Evolutionary conservation across 2,113 vertebrate genomes (phyloP).

Genomic region (Gnathonemus longibarbis): DNA sequence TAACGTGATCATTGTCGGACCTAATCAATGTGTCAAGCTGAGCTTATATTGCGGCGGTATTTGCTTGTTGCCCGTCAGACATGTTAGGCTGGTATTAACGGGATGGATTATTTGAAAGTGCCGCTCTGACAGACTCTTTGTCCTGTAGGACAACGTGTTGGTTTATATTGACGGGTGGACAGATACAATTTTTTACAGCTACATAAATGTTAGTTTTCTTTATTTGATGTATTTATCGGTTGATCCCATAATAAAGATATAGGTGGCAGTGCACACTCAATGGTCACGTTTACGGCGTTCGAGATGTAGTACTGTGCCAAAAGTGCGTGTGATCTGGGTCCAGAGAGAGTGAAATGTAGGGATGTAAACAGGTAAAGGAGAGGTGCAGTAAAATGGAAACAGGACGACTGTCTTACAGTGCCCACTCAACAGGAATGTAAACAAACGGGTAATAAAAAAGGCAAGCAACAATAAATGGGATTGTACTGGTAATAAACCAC

Average conservation of each 20-base stretch:
- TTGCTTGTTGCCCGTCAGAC: background rate
- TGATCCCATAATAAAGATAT: background rate
- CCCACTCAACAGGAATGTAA: background rate
- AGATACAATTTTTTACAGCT: background rate
- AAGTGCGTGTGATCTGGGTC: background rate
- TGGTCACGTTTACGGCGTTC: background rate
- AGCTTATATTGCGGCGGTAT: background rate
- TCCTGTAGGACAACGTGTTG: background rate
- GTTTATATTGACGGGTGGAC: background rate
- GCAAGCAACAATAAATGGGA: background rate
- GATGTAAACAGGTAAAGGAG: background rate
- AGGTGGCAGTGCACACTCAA: background rate
- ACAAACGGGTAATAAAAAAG: slow-evolving; percentile 7
- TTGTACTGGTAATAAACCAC: background rate
- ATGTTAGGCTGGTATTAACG: background rate
- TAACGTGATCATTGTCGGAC: slow-evolving; percentile 7
- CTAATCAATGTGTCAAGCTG: slow-evolving; percentile 11
- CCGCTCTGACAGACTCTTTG: background rate
- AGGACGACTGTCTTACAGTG: background rate
- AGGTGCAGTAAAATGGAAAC: background rate
- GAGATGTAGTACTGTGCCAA: background rate
- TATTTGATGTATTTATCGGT: slow-evolving; percentile 12
- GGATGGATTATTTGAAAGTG: background rate
- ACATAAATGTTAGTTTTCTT: slow-evolving; percentile 2
- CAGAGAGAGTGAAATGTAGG: background rate